Evolutionary conservation across 2,888 invertebrate species (phyloP).

Genomic region (Mythimna pallens): DNA sequence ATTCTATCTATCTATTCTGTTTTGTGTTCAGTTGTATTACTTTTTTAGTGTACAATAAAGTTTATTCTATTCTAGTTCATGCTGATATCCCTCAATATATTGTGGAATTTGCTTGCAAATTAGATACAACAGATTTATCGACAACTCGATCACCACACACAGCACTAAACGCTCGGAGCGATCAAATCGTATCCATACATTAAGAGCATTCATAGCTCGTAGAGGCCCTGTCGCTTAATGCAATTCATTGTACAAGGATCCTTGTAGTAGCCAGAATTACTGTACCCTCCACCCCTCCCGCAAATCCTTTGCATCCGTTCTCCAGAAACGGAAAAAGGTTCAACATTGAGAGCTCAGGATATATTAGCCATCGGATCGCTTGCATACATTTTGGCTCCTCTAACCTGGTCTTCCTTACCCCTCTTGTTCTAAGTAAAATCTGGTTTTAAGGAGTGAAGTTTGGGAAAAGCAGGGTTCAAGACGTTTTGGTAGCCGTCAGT

Average conservation of each 20-base stretch:
- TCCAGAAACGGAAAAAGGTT: slow-evolving; percentile 58
- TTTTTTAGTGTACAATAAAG: no score
- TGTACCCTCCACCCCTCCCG: slow-evolving; percentile 65
- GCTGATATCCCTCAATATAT: background rate
- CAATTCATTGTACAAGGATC: slow-evolving; percentile 88
- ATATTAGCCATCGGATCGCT: slow-evolving; percentile 70
- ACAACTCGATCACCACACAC: slow-evolving; percentile 51
- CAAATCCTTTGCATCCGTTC: slow-evolving; percentile 53
- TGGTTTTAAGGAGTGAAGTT: slow-evolving; percentile 63
- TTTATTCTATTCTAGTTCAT: no score
- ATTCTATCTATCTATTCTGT: no score
- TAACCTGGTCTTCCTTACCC: slow-evolving; percentile 66
- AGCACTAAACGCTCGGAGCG: slow-evolving; percentile 79
- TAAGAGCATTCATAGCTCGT: slow-evolving; percentile 85
- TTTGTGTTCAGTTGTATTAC: no score
- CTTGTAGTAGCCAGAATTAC: slow-evolving; percentile 72
- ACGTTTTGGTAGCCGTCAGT: slow-evolving; percentile 72
- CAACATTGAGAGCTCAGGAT: slow-evolving; percentile 65
- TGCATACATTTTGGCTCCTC: slow-evolving; percentile 76
- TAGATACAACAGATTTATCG: slow-evolving; percentile 45
- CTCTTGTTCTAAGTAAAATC: slow-evolving; percentile 61
- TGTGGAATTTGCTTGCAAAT: background rate
- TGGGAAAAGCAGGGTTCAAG: slow-evolving; percentile 60
- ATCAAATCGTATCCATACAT: slow-evolving; percentile 87
- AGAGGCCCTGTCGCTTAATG: slow-evolving; percentile 85